Base-by-base conservation (phyloP, 1,140 invertebrate species). In the Caenorhabditis latens region DNA sequence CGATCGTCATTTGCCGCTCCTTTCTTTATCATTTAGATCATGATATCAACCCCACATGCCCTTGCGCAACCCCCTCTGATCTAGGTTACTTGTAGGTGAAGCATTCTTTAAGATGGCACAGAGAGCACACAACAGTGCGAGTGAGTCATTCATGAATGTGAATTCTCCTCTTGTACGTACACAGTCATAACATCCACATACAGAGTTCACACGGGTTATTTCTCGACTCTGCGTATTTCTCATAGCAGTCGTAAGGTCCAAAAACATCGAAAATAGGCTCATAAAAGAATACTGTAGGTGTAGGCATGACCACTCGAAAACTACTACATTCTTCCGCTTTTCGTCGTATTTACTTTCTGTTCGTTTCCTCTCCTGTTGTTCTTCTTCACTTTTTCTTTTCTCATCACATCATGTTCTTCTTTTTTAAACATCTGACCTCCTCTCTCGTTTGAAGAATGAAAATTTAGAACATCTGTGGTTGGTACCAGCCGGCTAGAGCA, bases 1-100 rank as follows among this genome's bases (percentile, higher is more conserved):
- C n/a, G 32, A 32, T 32, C 32, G 32, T 32, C 13, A 53, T 53
- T 53, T 53, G 50, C 71, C 71, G 71, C 71, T 79, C 71, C 71
- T 79, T 71, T 71, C 71, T 79, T 71, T 71, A 71, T 71, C 65
- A 71, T 71, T 71, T 46, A 16, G 65, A 43, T 71, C 40, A 71
- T 46, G 32, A 43, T 48, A 63, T 63, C 61, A 32, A 63, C 61
- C 61, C 61, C 46, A 16, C 40, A 14, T 79, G 46, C 46, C 71
- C 46, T 79, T 79, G 46, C 46, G 71, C 71, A 79, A 79, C 71
- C 65, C n/a, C 65, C 7, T 11, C n/a, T n/a, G 42, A 43, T 71
- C 65, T 46, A 8, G 65, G n/a, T 46, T 50, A 79, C 71, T 79
- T 79, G 43, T 71, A 46, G 16, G 5, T 65, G 21, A 32, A 32